Base-by-base conservation (phyloP, 2,113 vertebrate species). In the Cottus gobio region DNA sequence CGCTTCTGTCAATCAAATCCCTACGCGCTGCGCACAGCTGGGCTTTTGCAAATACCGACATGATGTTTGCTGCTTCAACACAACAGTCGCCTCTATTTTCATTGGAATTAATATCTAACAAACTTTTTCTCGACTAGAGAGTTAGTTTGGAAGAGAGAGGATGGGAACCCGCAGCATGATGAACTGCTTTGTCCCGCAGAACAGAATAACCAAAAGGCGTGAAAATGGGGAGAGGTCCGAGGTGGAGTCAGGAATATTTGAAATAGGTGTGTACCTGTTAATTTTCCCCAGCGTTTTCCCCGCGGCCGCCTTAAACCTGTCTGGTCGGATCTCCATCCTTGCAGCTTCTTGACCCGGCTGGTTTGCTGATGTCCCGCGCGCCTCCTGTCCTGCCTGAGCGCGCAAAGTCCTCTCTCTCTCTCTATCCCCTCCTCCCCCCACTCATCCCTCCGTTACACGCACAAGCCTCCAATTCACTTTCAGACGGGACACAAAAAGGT, bases 241-340 rank as follows among this genome's bases (percentile, higher is more conserved):
- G 15, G 10, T 57, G 36, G 7, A 73, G 22, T 37, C 11, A 18
- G 42, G 48, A 31, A 52, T 30, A 37, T 60, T 31, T 28, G 7
- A 42, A 44, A 79, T 20, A 63, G 20, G 20, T 69, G 20, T 16
- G 50, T 93, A 96, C 95, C 95, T 95, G 94, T 95, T 82, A 91
- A 96, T 94, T 87, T 94, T 95, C 50, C 95, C 94, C 69, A 96
- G 90, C 84, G 94, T 94, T 93, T 94, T 95, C 28, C 86, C 95
- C 13, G 94, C 95, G 36, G 62, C 91, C 81, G 93, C 93, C 87
- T 95, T 96, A 82, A 96, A 94, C 90, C 94, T 94, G 85, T 96
- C 95, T 85, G 94, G 93, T 93, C 94, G 93, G 91, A 96, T 90
- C 93, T 96, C 94, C 95, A 96, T 96, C 89, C 90, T 94, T 83